phyloP scores from a whole-genome alignment of 2,888 invertebrate genomes.

The Heteromyza rotundicornis region DNA sequence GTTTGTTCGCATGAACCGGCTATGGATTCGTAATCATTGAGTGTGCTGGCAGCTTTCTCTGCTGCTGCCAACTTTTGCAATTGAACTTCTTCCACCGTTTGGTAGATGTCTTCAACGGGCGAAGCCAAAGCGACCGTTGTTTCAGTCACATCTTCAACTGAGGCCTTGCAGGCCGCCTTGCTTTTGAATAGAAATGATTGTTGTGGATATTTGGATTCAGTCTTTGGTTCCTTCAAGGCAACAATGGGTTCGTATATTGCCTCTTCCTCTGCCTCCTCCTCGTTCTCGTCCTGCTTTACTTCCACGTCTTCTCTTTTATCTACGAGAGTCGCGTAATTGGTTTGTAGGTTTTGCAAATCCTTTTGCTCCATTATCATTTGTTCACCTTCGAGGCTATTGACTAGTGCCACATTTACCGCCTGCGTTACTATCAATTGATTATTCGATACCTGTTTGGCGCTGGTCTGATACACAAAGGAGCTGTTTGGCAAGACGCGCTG shows the following conservation, averaged over 20 bases:
- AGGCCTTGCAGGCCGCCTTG: not conserved
- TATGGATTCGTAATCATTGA: constrained; percentile 57
- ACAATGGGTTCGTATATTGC: constrained; percentile 52
- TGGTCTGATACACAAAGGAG: constrained; percentile 72
- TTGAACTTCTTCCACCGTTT: constrained; percentile 52
- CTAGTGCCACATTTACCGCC: constrained; percentile 57
- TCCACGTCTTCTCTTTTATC: not conserved
- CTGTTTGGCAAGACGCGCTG: constrained; percentile 67
- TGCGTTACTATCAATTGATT: constrained; percentile 47
- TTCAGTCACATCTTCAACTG: not conserved
- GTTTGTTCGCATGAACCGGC: constrained; percentile 41
- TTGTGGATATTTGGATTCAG: constrained; percentile 36
- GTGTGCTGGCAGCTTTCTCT: not conserved
- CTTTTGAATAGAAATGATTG: constrained; percentile 38
- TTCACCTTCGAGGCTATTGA: constrained; percentile 56
- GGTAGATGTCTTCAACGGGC: constrained; percentile 52
- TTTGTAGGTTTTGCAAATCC: constrained; percentile 30
- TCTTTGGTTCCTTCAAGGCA: constrained; percentile 37
- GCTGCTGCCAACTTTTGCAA: not conserved
- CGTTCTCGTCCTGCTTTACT: not conserved
- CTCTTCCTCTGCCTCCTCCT: constrained; percentile 20
- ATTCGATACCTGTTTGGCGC: constrained; percentile 48
- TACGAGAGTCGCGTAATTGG: not conserved
- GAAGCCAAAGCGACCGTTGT: constrained; percentile 22
- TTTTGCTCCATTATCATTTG: constrained; percentile 48